Conservation (phyloP, 2,888 invertebrate species). For the Chloroclysta siterata region DNA sequence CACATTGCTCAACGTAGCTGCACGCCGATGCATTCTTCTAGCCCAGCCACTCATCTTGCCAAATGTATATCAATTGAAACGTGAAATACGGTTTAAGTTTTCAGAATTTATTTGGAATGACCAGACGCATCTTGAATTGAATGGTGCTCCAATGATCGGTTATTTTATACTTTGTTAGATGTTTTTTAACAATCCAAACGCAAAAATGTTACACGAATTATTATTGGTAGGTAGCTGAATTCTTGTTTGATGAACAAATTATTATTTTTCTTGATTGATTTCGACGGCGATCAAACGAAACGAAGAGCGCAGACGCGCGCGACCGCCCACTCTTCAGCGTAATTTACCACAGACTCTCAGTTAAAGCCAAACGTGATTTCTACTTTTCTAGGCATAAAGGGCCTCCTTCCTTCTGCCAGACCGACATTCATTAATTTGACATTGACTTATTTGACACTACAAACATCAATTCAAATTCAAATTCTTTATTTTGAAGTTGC, state of each 20-base stretch:
- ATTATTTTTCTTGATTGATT: constrained; percentile 20
- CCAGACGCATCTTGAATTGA: constrained; percentile 47
- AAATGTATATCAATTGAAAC: constrained; percentile 30
- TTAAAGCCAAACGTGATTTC: no score
- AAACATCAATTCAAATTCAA: no score
- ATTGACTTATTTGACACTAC: no score
- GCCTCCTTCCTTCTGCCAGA: no score
- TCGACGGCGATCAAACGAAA: constrained; percentile 9
- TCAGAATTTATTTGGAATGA: constrained; percentile 37
- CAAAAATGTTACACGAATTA: neutral
- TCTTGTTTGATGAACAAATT: constrained; percentile 4
- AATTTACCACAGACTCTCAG: constrained; percentile 38
- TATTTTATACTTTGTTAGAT: constrained; percentile 1
- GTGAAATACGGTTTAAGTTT: constrained; percentile 32
- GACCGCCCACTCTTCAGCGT: constrained; percentile 32
- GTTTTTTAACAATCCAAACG: neutral
- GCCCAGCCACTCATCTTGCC: constrained; percentile 94
- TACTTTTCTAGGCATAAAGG: no score
- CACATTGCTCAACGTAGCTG: constrained; percentile 95
- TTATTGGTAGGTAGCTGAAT: neutral
- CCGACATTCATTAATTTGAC: no score
- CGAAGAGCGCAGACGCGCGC: constrained; percentile 32
- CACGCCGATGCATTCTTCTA: constrained; percentile 95
- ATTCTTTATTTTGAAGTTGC: no score
- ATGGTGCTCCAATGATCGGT: constrained; percentile 20